Evolutionary conservation across 2,113 vertebrate genomes (phyloP).

Genomic region (Puma concolor): DNA sequence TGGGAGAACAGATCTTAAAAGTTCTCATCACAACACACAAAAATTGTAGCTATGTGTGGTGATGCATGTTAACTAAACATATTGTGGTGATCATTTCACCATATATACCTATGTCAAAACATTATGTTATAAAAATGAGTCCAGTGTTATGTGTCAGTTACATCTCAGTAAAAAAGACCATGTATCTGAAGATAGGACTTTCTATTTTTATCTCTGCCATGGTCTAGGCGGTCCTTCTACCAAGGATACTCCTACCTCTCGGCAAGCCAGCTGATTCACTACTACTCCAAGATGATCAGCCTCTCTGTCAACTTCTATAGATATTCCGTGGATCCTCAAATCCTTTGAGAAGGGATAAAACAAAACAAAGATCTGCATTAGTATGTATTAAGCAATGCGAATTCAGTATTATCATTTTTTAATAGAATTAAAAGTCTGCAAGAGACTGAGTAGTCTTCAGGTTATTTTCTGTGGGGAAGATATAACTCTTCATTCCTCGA

Average conservation of each 20-base stretch:
- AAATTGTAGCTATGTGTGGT: neutral
- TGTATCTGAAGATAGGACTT: neutral
- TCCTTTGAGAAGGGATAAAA: neutral
- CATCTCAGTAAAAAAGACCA: neutral
- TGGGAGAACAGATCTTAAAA: neutral
- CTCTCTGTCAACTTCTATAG: neutral
- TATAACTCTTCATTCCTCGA: neutral
- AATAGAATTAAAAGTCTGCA: slow-evolving; percentile 44
- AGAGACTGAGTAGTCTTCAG: neutral
- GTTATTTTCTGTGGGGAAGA: slow-evolving; percentile 34
- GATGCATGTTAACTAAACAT: neutral
- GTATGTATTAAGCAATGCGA: neutral
- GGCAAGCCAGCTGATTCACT: neutral
- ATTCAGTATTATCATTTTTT: slow-evolving; percentile 19
- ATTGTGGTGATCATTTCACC: neutral
- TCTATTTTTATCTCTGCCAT: neutral
- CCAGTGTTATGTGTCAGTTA: neutral
- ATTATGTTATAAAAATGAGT: neutral
- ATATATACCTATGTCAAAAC: neutral
- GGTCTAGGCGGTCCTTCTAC: neutral
- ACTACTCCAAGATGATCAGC: neutral
- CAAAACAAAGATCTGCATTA: neutral
- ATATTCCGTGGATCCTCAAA: neutral
- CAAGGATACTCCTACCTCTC: neutral
- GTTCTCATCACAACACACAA: neutral